phyloP scores from a whole-genome alignment of 2,797 vertebrate species.

The Cichlasoma orientale region DNA sequence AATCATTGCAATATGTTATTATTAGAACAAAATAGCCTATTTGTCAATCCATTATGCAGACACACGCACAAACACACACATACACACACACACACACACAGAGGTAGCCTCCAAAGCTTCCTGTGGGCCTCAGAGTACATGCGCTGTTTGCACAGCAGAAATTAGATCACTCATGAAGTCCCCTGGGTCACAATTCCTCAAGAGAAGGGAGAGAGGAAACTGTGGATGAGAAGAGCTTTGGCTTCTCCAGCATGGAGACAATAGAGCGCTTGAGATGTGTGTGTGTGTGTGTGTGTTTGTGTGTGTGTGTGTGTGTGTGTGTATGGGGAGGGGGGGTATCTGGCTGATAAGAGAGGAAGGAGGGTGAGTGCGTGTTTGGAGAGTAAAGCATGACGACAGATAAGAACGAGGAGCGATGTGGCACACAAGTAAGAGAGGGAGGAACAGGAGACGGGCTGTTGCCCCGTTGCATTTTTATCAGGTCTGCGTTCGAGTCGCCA shows the following conservation, averaged over 20 bases:
- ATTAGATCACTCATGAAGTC: constrained; percentile 61
- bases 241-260: neutral
- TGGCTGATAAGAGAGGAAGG: constrained; percentile 24
- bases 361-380: constrained; percentile 40
- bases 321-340: neutral
- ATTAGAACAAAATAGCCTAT: constrained; percentile 65
- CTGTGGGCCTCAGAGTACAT: constrained; percentile 23
- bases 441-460: neutral
- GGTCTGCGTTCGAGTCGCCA: constrained; percentile 40
- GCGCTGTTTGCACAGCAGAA: constrained; percentile 58
- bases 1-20: constrained; percentile 57
- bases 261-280: neutral
- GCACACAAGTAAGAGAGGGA: neutral
- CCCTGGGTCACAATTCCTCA: constrained; percentile 58
- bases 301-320: constrained; percentile 9
- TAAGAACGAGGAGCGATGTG: constrained; percentile 18
- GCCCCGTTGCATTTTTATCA: constrained; percentile 65
- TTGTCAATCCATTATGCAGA: constrained; percentile 58
- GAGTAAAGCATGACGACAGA: constrained; percentile 50
- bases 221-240: neutral
- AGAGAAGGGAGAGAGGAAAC: constrained; percentile 27
- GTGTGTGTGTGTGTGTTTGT: neutral
- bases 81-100: constrained; percentile 15
- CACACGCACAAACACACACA: constrained; percentile 16
- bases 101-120: constrained; percentile 39